Conservation (phyloP, 1,140 invertebrate species). For the Plodia interpunctella region DNA sequence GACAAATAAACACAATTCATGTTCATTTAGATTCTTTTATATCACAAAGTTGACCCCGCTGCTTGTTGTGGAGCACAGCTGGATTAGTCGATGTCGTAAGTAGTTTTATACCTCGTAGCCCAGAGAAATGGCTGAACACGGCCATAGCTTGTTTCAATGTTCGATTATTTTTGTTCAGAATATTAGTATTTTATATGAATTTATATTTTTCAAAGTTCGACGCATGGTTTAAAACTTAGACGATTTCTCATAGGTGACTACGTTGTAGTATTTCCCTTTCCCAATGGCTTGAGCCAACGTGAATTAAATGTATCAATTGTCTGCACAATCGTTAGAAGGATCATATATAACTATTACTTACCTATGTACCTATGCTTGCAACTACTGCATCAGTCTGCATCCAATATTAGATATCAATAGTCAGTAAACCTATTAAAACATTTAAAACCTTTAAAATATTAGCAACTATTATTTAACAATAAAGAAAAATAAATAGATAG, state of each 20-base stretch:
- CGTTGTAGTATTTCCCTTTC: not conserved
- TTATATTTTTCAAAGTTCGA: too few species aligned
- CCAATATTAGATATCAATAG: not conserved
- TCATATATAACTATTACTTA: not conserved
- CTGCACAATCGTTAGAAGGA: too few species aligned
- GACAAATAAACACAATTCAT: constrained; percentile 51
- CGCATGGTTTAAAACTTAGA: not conserved
- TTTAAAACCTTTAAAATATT: too few species aligned
- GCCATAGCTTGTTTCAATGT: not conserved
- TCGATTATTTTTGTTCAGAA: too few species aligned
- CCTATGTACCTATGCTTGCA: constrained; percentile 15
- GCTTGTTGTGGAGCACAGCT: constrained; percentile 26
- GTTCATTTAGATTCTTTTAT: constrained; percentile 47
- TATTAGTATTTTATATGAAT: too few species aligned
- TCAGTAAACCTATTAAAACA: too few species aligned
- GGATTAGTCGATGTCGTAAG: constrained; percentile 6
- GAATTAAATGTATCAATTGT: not conserved
- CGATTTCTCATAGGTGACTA: not conserved
- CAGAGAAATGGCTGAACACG: not conserved
- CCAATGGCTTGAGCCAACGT: not conserved
- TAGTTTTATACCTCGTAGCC: constrained; percentile 1
- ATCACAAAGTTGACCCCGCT: constrained; percentile 36
- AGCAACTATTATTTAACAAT: too few species aligned
- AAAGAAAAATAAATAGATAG: too few species aligned
- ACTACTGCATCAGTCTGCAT: too few species aligned